Evolutionary conservation across 23 tunicate genomes (phyloP).

Genomic region (Corella eumyota): DNA sequence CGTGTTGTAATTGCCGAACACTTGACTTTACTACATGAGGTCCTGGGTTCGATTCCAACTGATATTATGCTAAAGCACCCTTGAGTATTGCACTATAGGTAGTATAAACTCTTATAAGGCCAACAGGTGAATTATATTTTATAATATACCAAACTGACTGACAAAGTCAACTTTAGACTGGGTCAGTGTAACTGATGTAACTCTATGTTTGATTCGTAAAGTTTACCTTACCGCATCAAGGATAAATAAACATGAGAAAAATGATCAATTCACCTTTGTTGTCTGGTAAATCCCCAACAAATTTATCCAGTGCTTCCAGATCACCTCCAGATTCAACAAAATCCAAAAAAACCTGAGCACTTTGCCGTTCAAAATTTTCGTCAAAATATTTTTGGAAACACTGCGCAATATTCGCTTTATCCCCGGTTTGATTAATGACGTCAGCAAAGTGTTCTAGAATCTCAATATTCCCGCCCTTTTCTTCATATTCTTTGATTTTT

Average conservation of each 20-base stretch:
- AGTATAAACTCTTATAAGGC: too few species aligned
- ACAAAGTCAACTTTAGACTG: too few species aligned
- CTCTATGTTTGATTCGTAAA: too few species aligned
- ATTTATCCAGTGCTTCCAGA: constrained; percentile 7
- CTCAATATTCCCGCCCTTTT: constrained; percentile 57
- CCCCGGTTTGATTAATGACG: constrained; percentile 6
- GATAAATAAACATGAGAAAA: not conserved
- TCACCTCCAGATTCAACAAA: constrained; percentile 25
- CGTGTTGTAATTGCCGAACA: too few species aligned
- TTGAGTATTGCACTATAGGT: too few species aligned
- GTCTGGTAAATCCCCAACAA: too few species aligned
- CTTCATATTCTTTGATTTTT: constrained; percentile 28
- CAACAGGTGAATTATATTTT: too few species aligned
- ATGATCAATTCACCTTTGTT: not conserved
- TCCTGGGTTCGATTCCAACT: too few species aligned
- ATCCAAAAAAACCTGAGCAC: constrained; percentile 19
- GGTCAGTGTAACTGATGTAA: too few species aligned
- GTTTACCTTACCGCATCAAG: not conserved
- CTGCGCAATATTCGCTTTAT: constrained; percentile 4
- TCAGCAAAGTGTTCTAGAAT: constrained; percentile 44
- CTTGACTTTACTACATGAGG: too few species aligned
- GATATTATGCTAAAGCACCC: too few species aligned
- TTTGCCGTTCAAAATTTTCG: constrained; percentile 6
- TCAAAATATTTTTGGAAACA: constrained; percentile 13
- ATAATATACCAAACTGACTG: too few species aligned